phyloP scores from a whole-genome alignment of 2,888 invertebrate species.

The Melikaiella ostensackeni region DNA sequence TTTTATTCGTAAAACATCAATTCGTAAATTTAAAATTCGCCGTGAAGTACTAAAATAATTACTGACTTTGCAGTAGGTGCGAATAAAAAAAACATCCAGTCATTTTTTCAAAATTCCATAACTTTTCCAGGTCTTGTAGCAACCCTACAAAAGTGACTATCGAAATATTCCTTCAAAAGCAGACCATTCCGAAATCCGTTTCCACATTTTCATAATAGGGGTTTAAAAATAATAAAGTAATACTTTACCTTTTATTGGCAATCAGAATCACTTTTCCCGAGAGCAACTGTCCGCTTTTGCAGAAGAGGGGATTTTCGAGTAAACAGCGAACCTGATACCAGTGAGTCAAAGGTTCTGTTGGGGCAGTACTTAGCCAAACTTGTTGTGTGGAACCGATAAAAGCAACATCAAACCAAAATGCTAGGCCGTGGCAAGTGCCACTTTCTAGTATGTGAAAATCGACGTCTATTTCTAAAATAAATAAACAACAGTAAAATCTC shows the following conservation, averaged over 20 bases:
- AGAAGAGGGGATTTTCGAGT: conserved; percentile 94
- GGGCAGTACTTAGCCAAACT: conserved; percentile 98
- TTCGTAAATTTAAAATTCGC: too few relatives aligned
- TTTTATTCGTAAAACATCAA: too few relatives aligned
- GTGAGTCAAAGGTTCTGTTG: conserved; percentile 98
- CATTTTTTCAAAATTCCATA: too few relatives aligned
- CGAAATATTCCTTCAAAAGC: too few relatives aligned
- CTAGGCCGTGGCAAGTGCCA: conserved; percentile 97
- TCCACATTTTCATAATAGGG: not conserved
- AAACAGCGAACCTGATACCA: conserved; percentile 99
- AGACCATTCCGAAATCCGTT: too few relatives aligned
- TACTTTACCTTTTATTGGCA: conserved; percentile 91
- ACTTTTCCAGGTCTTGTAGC: too few relatives aligned
- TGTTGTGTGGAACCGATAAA: conserved; percentile 94
- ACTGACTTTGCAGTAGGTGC: too few relatives aligned
- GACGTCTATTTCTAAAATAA: conserved; percentile 88
- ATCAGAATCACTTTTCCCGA: conserved; percentile 92
- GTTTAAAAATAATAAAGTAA: not conserved
- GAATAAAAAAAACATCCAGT: too few relatives aligned
- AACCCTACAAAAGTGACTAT: too few relatives aligned
- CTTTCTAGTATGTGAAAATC: conserved; percentile 95
- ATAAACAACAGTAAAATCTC: not conserved
- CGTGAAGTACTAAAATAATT: too few relatives aligned
- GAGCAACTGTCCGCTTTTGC: conserved; percentile 94
- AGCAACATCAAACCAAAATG: conserved; percentile 99